Base-by-base conservation (phyloP, 2,113 vertebrate species). In the Cyanoramphus novaezelandiae region DNA sequence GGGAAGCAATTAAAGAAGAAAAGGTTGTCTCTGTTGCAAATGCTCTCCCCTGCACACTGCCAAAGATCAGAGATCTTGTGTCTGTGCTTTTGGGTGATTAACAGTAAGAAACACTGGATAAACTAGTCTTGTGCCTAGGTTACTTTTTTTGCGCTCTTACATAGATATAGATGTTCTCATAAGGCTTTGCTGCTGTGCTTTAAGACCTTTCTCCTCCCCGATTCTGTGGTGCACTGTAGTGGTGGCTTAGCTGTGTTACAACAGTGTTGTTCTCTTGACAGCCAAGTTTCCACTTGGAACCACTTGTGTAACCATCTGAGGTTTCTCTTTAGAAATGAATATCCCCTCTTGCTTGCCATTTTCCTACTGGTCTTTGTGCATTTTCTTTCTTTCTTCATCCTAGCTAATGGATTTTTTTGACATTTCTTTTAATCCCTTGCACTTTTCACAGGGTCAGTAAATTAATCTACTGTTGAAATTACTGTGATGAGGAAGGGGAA, bases 401-500 rank as follows among this genome's bases (percentile, higher is more conserved):
- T 57, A 59, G 6, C 39, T 78, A 53, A 81, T 46, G 62, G 43
- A 33, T 69, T 60, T 90, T 88, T 93, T 84, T 84, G 69, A 53
- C 88, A 12, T 86, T 43, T 83, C 27, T 69, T 70, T 63, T 68
- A 89, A 76, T 84, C 25, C 44, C 8, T 86, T 76, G 37, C 11
- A 4, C 52, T 93, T 84, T 29, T 41, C 44, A 68, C 69, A 69
- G 52, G 18, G 77, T 82, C 47, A 53, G 0, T 62, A 68, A 84
- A 83, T 76, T 29, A 90, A 72, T 53, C 74, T 63, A 57, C 62
- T 27, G 9, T 52, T 88, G 52, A 49, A 71, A 65, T 60, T 7
- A 25, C 17, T 35, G 29, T 82, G 90, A 39, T 79, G 88, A 92
- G 88, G 83, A 92, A 84, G 47, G 44, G 92, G 82, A 91, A 96